Evolutionary conservation across 2,888 invertebrate species (phyloP), one percentile per base, ranked within the genome.

Genomic region (Sinopyrophorus schimmeli): DNA sequence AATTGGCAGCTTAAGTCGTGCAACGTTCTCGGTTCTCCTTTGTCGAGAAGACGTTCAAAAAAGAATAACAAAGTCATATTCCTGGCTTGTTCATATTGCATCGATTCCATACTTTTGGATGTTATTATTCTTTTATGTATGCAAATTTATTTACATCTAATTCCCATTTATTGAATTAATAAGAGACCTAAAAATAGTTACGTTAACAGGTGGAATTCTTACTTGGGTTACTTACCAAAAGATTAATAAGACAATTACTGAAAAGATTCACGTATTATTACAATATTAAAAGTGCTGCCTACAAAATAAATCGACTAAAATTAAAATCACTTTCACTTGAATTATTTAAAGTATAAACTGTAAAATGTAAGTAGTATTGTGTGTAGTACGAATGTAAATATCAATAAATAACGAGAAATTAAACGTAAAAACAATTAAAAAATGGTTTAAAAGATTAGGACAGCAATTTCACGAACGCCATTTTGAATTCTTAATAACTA

Each of bases 1-100:
- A 99, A 99, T 77, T 98, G 96, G 76, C 98, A 98, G 72, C 95
- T 95, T 64, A 99, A 82, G 78, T 99, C 98, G 76, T 96, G 96
- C 67, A 98, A 82, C 60, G 95, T 94, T 73, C 97, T 83, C 58
- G 95, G 92, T 73, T 92, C 92, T 65, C 92, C 90, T 78, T 95
- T 96, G 76, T 97, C 96, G 83, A 99, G 86, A 63, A 99, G 82
- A 68, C 96, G 89, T 79, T 99, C 99, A 74, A 98, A 87, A 77
- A 99, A 99, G 80, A 99, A 99, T 71, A 99, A 82, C 70, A 99
- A 80, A 65, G 96, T 96, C 86, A 92, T 88, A 76, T 96, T 95
- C 72, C 92, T 82, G 67, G 92, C 88, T 77, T 89, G 82, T 80
- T 94, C 94, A 77, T 94, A 94, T 76, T 93, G 92, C 78, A 90